Conservation (phyloP, 1,140 invertebrate genomes). For the Hylaeus volcanicus region DNA sequence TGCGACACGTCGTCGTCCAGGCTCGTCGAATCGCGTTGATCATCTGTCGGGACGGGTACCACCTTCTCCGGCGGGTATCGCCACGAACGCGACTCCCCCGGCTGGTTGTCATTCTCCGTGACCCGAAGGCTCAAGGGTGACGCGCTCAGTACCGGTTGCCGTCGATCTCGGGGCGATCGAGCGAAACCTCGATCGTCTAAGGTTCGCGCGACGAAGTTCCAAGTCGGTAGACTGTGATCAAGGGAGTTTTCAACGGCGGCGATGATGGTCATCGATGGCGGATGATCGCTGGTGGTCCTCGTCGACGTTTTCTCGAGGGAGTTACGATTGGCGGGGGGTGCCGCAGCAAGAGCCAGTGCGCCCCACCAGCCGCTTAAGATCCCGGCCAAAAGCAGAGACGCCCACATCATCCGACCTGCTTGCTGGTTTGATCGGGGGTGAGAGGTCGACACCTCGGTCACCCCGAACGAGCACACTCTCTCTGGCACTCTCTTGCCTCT, state of each 20-base stretch:
- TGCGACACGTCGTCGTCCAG: neutral
- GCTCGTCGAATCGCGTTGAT: neutral
- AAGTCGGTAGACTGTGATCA: conserved; percentile 31
- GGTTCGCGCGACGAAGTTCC: conserved; percentile 32
- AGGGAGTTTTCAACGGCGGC: conserved; percentile 34
- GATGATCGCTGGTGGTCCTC: conserved; percentile 52
- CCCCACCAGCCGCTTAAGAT: conserved; percentile 78
- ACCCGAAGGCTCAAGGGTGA: neutral
- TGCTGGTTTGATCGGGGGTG: conserved; percentile 62
- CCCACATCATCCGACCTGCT: conserved; percentile 77
- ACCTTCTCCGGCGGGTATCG: neutral
- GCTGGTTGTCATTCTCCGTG: neutral
- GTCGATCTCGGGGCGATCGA: neutral
- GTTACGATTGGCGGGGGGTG: conserved; percentile 71
- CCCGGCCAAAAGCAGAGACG: conserved; percentile 76
- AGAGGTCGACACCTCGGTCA: conserved; percentile 64
- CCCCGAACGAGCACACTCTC: conserved; percentile 56
- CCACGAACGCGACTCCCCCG: neutral
- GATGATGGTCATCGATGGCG: conserved; percentile 48
- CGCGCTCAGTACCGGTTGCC: too few species aligned
- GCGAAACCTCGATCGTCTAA: neutral
- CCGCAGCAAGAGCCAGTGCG: conserved; percentile 68
- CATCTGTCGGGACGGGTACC: neutral
- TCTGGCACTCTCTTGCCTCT: conserved; percentile 19
- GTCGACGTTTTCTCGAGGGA: conserved; percentile 48